These are phyloP conservation scores for Muraenolepis orangiensis DNA, from an alignment of 2,797 vertebrate species.

Conservation along the genomic window DNA sequence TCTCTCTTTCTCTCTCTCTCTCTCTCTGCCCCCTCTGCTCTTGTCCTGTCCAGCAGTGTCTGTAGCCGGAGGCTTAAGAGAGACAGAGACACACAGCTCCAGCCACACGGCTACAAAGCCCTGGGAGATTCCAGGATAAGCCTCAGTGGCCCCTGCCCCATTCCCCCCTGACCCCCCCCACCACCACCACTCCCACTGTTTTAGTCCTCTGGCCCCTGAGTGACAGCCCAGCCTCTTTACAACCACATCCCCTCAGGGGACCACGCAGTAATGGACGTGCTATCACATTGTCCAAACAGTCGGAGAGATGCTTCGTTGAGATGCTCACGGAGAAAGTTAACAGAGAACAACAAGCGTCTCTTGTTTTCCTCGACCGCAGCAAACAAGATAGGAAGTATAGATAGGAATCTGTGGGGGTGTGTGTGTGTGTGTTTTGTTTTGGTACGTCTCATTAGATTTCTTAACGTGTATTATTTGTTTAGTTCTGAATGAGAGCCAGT, in stretches of 20 bases:
- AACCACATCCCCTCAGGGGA: conserved; percentile 19
- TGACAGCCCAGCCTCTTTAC: conserved; percentile 22
- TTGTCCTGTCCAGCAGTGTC: conserved; percentile 1
- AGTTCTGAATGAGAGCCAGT: conserved; percentile 45
- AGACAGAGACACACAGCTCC: conserved; percentile 7
- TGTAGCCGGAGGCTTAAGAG: conserved; percentile 9
- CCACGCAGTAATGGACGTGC: not conserved
- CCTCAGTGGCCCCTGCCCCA: conserved; percentile 14
- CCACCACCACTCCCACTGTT: conserved; percentile 12
- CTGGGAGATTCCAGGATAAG: conserved; percentile 37
- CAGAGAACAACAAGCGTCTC: not conserved
- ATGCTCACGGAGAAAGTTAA: conserved; percentile 2
- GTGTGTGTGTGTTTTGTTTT: not conserved
- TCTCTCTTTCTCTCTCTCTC: not conserved
- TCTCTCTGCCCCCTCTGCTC: not conserved
- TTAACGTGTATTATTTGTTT: conserved; percentile 33
- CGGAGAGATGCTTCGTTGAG: conserved; percentile 12
- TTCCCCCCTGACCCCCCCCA: too few relatives aligned
- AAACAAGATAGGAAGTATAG: conserved; percentile 9
- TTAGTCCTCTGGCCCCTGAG: conserved; percentile 20
- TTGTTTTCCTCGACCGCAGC: not conserved
- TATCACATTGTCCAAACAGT: conserved; percentile 31
- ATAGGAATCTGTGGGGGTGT: too few relatives aligned
- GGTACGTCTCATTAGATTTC: not conserved
- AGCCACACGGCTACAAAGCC: conserved; percentile 25